Percentiles rank a stretch among this genome's conserved stretches.
Evolutionary conservation across 2,113 vertebrate species (phyloP).

Genomic region (Phainopepla nitens): DNA sequence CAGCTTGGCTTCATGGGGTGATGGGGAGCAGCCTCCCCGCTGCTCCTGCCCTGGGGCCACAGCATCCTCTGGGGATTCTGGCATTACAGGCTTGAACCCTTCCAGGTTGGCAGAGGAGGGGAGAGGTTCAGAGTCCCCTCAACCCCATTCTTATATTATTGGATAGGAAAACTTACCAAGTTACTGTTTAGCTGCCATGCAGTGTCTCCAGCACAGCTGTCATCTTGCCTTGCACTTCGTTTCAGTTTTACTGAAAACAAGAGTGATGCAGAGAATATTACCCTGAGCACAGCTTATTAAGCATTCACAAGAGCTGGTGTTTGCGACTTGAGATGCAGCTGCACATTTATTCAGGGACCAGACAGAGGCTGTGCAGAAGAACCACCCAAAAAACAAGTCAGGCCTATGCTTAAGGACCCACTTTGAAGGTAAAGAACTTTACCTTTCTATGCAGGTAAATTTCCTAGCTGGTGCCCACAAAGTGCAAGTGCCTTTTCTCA

Average conservation of each 20-base stretch:
- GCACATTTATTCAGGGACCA: not conserved
- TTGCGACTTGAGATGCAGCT: rapidly evolving
- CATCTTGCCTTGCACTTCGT: not conserved
- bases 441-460: not conserved
- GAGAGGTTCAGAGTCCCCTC: not conserved
- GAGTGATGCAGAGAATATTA: not conserved
- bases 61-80: not conserved
- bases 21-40: not conserved
- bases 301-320: not conserved
- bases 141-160: not conserved
- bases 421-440: not conserved
- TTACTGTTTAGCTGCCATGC: not conserved
- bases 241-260: not conserved
- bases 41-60: not conserved
- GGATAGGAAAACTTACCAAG: not conserved
- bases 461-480: not conserved
- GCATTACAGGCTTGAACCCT: not conserved
- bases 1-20: not conserved
- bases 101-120: not conserved
- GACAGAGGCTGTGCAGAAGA: not conserved
- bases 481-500: not conserved
- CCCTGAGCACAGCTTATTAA: not conserved
- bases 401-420: not conserved
- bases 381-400: not conserved
- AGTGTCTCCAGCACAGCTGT: not conserved